phyloP scores from a whole-genome alignment of 30 jellyfish, hydroid and myxozoan species.

The Chrysaora quinquecirrha region DNA sequence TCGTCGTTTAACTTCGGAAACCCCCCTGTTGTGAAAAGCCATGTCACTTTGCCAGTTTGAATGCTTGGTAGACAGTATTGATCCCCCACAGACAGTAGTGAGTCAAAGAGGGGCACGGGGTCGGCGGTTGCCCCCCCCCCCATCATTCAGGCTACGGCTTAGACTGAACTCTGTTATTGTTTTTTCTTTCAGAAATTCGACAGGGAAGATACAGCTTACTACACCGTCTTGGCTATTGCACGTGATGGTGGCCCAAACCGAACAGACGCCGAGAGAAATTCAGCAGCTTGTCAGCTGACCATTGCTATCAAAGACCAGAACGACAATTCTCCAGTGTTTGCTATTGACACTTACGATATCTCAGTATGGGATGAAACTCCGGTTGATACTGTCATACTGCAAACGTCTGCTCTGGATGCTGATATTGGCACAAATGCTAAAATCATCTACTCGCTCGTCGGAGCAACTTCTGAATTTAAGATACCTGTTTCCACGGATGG shows the following conservation, averaged over 20 bases:
- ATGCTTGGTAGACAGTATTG: too few relatives aligned
- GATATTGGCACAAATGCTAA: conserved; percentile 91
- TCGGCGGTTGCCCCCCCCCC: too few relatives aligned
- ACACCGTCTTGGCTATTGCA: conserved; percentile 90
- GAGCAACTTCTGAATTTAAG: conserved; percentile 42
- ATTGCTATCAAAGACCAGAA: conserved; percentile 76
- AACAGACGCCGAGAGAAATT: conserved; percentile 88
- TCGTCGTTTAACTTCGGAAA: too few relatives aligned
- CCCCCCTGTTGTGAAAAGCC: too few relatives aligned
- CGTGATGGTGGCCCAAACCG: conserved; percentile 97
- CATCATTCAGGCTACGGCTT: too few relatives aligned
- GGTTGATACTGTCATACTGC: conserved; percentile 74
- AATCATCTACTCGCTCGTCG: conserved; percentile 68
- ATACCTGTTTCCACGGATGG: conserved; percentile 80
- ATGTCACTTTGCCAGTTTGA: too few relatives aligned
- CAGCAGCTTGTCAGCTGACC: conserved; percentile 97
- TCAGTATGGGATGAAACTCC: conserved; percentile 80
- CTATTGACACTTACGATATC: conserved; percentile 83
- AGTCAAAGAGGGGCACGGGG: too few relatives aligned
- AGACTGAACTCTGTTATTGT: too few relatives aligned
- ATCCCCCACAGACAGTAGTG: too few relatives aligned
- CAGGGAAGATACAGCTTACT: conserved; percentile 74
- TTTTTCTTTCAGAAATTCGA: conserved; percentile 65
- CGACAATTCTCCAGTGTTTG: conserved; percentile 88
- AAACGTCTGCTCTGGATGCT: conserved; percentile 87